A percentile compares a stretch with the other conserved stretches of the same genome.
These are phyloP conservation scores for Rhynchomys soricoides DNA, from an alignment of 2,113 vertebrate genomes.

Conservation along the genomic window DNA sequence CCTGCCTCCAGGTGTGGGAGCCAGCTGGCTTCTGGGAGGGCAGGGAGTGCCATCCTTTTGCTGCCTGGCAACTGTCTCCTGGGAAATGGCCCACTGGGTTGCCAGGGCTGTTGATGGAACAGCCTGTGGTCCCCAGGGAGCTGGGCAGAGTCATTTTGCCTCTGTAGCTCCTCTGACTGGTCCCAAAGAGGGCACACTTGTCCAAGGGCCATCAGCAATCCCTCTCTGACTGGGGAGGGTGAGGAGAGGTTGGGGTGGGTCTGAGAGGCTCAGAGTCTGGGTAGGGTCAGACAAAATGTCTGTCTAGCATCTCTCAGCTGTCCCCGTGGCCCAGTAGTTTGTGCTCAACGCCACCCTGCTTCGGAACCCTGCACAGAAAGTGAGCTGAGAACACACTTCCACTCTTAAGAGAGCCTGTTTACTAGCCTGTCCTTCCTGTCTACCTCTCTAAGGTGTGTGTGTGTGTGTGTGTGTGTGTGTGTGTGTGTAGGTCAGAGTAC, in stretches of 20 bases:
- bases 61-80: conserved; percentile 46
- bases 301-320: not conserved
- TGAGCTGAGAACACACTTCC: not conserved
- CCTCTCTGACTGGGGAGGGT: not conserved
- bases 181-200: not conserved
- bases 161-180: not conserved
- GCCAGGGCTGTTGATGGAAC: not conserved
- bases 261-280: not conserved
- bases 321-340: not conserved
- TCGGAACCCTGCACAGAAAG: not conserved
- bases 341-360: not conserved
- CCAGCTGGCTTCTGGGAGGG: not conserved
- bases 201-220: not conserved
- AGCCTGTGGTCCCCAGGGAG: not conserved
- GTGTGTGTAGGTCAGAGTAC: too few relatives aligned
- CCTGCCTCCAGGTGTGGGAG: not conserved
- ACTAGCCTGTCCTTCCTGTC: not conserved
- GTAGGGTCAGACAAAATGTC: not conserved
- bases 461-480: too few relatives aligned
- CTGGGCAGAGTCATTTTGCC: not conserved
- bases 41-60: not conserved
- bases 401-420: too few relatives aligned
- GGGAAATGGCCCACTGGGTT: not conserved
- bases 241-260: not conserved
- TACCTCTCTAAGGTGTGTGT: not conserved